Evolutionary conservation across 2,113 vertebrate species (phyloP).

Genomic region (Scalopus aquaticus): DNA sequence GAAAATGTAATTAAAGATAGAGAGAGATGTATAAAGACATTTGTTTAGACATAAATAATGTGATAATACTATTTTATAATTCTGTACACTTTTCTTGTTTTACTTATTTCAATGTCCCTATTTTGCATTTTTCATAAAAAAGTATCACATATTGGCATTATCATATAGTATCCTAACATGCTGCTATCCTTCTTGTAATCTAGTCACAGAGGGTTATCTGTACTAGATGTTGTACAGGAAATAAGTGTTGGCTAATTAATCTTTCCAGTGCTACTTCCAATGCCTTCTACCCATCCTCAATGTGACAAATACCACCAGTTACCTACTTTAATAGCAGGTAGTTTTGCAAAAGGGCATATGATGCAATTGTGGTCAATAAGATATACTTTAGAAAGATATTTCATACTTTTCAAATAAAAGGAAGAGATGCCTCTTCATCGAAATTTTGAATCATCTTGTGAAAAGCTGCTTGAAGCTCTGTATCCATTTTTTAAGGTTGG

Average conservation of each 20-base stretch:
- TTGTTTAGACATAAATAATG: conserved; percentile 1
- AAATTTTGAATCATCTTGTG: background rate
- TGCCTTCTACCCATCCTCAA: background rate
- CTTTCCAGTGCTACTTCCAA: background rate
- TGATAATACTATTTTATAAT: background rate
- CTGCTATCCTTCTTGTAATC: no score
- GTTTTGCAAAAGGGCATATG: background rate
- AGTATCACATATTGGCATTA: background rate
- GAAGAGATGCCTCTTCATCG: background rate
- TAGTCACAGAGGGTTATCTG: background rate
- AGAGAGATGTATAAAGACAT: background rate
- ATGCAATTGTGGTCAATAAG: background rate
- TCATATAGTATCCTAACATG: no score
- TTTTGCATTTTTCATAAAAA: conserved; percentile 28
- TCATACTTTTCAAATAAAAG: background rate
- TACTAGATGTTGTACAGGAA: background rate
- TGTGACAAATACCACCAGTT: background rate
- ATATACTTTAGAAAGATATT: background rate
- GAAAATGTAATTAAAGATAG: background rate
- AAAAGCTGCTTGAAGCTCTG: background rate
- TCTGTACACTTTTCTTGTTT: conserved; percentile 4
- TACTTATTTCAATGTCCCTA: background rate
- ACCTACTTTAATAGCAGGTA: accelerated
- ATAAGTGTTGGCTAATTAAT: background rate
- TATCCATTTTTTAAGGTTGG: background rate